Evolutionary conservation across 2,797 vertebrate genomes (phyloP), one percentile per base, ranked within the genome.

Genomic region (Sebastes glaucus): DNA sequence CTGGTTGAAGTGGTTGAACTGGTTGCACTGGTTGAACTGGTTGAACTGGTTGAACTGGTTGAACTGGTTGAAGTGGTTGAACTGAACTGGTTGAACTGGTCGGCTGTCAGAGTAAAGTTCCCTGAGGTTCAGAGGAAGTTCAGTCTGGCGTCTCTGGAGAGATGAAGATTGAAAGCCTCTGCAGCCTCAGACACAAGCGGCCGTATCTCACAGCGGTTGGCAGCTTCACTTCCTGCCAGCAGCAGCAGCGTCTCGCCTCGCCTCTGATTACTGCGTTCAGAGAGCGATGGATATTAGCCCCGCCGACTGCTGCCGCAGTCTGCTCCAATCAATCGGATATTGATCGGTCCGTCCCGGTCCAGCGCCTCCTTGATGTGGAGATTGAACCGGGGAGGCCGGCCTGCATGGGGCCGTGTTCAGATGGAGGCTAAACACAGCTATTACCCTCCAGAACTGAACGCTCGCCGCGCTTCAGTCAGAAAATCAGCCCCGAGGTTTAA

Each of bases 281-380:
- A 77, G 82, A 90, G 68, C 52, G 16, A 74, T 82, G 78, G 83
- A 77, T 56, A 75, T 81, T 64, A 78, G 30, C 71, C 71, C 30
- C 7, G 13, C 72, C 52, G 70, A 79, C 84, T 71, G 80, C 18
- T 72, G 59, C 87, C 73, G 88, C 87, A 89, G 71, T 84, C 85
- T 76, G 42, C 14, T 68, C 78, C 72, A 20, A 88, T 89, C 90
- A 73, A 80, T 91, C 71, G 59, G 57, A 42, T 87, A 93, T 93
- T 71, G 93, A 93, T 90, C 83, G 2, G 2, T 7, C 46, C 5
- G 60, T 85, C 76, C 66, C 16, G 22, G 71, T 59, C 85, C 83
- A 53, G 74, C 62, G 57, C 62, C 71, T 76, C 56, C 69, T 71
- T 30, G 1, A 32, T 62, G 73, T 66, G 61, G 57, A 69, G 78